These are phyloP conservation scores for Hypanus sabinus DNA, from an alignment of 2,113 vertebrate genomes.

Conservation along the genomic window DNA sequence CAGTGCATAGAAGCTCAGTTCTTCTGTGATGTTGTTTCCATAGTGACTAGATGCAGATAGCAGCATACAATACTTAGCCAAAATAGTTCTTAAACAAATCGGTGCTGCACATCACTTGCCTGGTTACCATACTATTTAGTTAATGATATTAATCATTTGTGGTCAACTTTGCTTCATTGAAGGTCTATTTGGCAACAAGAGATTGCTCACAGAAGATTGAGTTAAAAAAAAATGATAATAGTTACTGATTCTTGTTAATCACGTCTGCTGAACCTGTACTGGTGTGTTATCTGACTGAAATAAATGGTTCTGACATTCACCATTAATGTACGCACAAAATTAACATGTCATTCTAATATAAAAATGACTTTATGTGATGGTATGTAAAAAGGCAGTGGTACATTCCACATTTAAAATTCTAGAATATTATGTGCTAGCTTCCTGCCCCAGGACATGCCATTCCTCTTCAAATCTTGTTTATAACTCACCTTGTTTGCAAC, in stretches of 20 bases:
- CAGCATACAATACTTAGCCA: slow-evolving; percentile 56
- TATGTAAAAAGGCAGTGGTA: not conserved
- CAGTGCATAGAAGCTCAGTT: not conserved
- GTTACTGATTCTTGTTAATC: slow-evolving; percentile 8
- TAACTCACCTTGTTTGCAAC: slow-evolving; percentile 12
- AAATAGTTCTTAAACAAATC: slow-evolving; percentile 61
- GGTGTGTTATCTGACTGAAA: not conserved
- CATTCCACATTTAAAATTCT: slow-evolving; percentile 20
- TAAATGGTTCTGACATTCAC: not conserved
- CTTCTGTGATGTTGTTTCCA: slow-evolving; percentile 53
- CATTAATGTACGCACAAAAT: not conserved
- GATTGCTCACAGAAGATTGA: slow-evolving; percentile 47
- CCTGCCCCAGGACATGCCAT: not conserved
- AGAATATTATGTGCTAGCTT: slow-evolving; percentile 19
- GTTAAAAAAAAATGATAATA: not conserved
- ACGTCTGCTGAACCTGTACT: not conserved
- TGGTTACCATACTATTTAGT: slow-evolving; percentile 65
- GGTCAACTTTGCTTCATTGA: slow-evolving; percentile 60
- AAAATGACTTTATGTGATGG: slow-evolving; percentile 7
- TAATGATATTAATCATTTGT: slow-evolving; percentile 63
- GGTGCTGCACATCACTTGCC: slow-evolving; percentile 59
- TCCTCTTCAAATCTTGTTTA: not conserved
- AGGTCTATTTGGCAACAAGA: slow-evolving; percentile 54
- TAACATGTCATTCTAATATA: not conserved
- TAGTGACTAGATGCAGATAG: slow-evolving; percentile 67